phyloP scores from a whole-genome alignment of 2,113 vertebrate species.

The Uria lomvia region DNA sequence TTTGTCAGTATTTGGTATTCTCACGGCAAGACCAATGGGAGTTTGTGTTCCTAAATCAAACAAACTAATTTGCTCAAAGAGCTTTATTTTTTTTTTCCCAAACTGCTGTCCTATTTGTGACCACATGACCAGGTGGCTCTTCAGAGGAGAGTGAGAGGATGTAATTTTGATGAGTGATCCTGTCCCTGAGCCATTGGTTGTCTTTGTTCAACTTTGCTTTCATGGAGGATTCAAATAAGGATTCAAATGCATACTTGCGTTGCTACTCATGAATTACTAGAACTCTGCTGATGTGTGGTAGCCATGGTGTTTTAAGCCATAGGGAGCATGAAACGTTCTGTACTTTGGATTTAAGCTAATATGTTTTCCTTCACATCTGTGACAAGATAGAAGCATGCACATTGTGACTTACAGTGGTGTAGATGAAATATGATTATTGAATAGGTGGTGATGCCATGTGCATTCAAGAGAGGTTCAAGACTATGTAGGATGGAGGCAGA shows the following conservation, averaged over 20 bases:
- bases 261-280: not conserved
- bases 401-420: not conserved
- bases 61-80: not conserved
- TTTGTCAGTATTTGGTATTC: not conserved
- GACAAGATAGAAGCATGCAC: not conserved
- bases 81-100: not conserved
- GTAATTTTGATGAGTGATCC: not conserved
- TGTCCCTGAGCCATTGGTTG: not conserved
- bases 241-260: not conserved
- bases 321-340: not conserved
- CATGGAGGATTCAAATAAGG: not conserved
- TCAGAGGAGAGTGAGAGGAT: not conserved
- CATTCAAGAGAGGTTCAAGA: not conserved
- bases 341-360: not conserved
- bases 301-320: not conserved
- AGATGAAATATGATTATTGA: not conserved
- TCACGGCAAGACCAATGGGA: not conserved
- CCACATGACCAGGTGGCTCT: not conserved
- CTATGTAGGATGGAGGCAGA: not conserved
- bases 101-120: not conserved
- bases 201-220: not conserved
- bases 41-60: not conserved
- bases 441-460: not conserved
- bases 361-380: not conserved
- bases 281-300: not conserved